Percentiles rank a stretch among this genome's conserved stretches.
phyloP scores from a whole-genome alignment of 2,113 vertebrate genomes.

The Stercorarius parasiticus region DNA sequence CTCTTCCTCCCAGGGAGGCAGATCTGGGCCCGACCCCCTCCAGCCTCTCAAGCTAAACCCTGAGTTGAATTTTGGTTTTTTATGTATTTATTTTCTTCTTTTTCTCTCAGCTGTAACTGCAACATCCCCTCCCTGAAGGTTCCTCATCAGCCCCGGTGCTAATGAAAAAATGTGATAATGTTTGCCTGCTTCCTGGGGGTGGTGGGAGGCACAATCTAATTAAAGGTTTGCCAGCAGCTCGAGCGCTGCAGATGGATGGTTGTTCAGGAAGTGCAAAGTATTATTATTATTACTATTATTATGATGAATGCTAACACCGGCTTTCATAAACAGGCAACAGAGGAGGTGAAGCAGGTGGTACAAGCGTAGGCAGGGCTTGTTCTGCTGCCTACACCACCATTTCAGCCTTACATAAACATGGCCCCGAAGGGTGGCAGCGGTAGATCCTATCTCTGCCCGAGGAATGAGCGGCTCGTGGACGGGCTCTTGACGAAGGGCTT shows the following conservation, averaged over 20 bases:
- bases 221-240: constrained; percentile 34
- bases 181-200: background rate
- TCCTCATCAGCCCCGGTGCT: background rate
- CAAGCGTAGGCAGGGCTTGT: background rate
- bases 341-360: background rate
- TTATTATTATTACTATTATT: background rate
- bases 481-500: background rate
- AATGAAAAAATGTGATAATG: constrained; percentile 25
- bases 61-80: background rate
- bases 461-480: background rate
- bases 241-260: background rate
- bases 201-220: constrained; percentile 38
- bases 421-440: accelerated
- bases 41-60: background rate
- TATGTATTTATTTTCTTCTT: background rate
- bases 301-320: background rate
- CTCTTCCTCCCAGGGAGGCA: background rate
- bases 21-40: accelerated
- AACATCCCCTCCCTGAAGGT: background rate
- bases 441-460: background rate
- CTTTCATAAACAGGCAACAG: constrained; percentile 22
- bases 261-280: constrained; percentile 10
- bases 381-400: background rate
- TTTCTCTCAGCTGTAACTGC: background rate
- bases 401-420: background rate